A percentile compares a stretch with the other conserved stretches of the same genome.
phyloP scores from a whole-genome alignment of 2,113 vertebrate species.

The Callipepla californica region DNA sequence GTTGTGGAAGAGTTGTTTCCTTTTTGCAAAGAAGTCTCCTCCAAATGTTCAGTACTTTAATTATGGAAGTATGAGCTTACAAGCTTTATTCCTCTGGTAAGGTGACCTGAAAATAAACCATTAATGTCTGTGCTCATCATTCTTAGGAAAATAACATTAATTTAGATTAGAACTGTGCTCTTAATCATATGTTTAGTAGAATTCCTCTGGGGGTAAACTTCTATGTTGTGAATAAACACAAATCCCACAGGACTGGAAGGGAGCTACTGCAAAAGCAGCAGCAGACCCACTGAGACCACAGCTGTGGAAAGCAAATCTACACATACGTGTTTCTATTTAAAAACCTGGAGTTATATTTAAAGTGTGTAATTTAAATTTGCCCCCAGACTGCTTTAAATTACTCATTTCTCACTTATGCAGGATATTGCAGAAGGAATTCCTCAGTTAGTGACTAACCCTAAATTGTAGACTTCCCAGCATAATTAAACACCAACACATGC shows the following conservation, averaged over 20 bases:
- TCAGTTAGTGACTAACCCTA: conserved; percentile 71
- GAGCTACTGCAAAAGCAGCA: conserved; percentile 56
- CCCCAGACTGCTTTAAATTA: conserved; percentile 80
- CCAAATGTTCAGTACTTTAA: conserved; percentile 29
- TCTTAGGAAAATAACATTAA: conserved; percentile 31
- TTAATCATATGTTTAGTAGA: conserved; percentile 13
- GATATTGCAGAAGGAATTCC: conserved; percentile 81
- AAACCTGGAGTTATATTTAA: conserved; percentile 73
- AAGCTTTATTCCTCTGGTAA: conserved; percentile 22
- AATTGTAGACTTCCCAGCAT: conserved; percentile 71
- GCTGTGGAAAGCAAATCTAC: conserved; percentile 65
- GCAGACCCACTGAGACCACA: conserved; percentile 56
- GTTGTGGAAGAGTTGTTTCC: background rate
- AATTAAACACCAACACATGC: conserved; percentile 73
- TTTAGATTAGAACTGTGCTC: background rate
- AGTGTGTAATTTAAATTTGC: conserved; percentile 80
- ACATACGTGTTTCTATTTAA: conserved; percentile 62
- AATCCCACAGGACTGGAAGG: background rate
- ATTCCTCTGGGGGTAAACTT: background rate
- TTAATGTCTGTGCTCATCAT: background rate
- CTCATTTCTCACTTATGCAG: conserved; percentile 79
- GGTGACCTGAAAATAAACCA: conserved; percentile 42
- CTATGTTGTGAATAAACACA: background rate
- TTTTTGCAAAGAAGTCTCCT: background rate
- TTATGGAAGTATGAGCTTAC: conserved; percentile 41